phyloP scores from a whole-genome alignment of 2,797 vertebrate species.

The Danio tinwini region DNA sequence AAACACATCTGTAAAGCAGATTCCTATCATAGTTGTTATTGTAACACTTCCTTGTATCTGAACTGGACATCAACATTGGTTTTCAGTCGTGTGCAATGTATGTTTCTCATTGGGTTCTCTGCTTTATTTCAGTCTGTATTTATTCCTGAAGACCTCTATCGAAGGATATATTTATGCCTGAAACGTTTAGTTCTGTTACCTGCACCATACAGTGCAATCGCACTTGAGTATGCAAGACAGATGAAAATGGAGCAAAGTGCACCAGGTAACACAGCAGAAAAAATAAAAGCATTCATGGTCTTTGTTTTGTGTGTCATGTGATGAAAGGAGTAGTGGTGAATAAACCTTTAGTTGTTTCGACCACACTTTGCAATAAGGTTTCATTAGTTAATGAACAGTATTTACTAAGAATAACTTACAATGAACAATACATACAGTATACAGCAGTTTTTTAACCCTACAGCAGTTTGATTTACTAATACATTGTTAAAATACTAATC shows the following conservation, averaged over 20 bases:
- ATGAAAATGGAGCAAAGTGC: constrained; percentile 80
- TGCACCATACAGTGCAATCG: constrained; percentile 81
- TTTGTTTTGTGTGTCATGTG: not conserved
- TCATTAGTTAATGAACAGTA: too few relatives aligned
- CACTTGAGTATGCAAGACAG: constrained; percentile 76
- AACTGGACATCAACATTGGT: constrained; percentile 5
- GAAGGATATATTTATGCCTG: constrained; percentile 77
- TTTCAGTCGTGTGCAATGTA: not conserved
- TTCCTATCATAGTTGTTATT: constrained; percentile 15
- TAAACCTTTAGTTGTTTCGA: too few relatives aligned
- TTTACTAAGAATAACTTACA: too few relatives aligned
- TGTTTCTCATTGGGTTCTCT: constrained; percentile 20
- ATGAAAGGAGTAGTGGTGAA: too few relatives aligned
- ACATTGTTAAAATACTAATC: too few relatives aligned
- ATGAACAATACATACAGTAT: too few relatives aligned
- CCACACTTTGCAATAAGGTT: too few relatives aligned
- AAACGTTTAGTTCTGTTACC: constrained; percentile 82
- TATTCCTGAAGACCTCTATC: constrained; percentile 77
- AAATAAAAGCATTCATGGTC: not conserved
- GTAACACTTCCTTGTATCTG: not conserved
- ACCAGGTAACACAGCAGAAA: constrained; percentile 74
- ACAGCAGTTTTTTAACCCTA: too few relatives aligned
- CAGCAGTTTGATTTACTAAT: too few relatives aligned
- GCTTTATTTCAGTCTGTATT: constrained; percentile 73
- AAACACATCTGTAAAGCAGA: not conserved